Percentiles rank a stretch among this genome's conserved stretches.
Conservation (phyloP, 2,113 vertebrate species). For the Choloepus hoffmanni region DNA sequence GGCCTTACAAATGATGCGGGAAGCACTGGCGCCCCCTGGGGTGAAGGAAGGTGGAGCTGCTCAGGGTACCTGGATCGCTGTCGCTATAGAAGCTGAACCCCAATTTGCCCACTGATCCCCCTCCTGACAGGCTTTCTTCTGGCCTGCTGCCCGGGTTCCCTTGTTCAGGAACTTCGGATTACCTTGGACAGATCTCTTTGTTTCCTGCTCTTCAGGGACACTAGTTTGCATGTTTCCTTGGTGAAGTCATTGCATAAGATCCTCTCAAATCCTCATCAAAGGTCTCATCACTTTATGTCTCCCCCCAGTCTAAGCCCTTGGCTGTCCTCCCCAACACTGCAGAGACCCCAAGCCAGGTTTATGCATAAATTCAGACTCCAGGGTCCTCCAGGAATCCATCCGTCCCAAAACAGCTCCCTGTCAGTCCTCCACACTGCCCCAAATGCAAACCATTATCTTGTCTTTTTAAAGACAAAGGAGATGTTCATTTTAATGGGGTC, state of each 20-base stretch:
- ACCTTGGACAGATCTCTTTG: background rate
- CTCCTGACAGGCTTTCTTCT: background rate
- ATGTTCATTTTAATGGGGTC: background rate
- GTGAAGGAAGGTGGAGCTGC: background rate
- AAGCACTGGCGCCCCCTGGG: background rate
- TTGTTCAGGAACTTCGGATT: background rate
- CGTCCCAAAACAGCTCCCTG: background rate
- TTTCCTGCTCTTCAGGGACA: background rate
- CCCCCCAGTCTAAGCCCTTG: background rate
- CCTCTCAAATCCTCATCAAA: no score
- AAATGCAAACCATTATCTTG: background rate
- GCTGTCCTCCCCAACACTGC: background rate
- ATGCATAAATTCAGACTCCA: background rate
- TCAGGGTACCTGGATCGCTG: background rate
- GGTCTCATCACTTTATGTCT: background rate
- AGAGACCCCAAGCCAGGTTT: background rate
- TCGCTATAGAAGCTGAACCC: background rate
- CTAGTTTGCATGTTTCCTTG: background rate
- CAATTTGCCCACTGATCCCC: no score
- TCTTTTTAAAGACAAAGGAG: background rate
- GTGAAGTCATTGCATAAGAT: background rate
- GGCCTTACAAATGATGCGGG: background rate
- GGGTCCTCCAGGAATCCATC: background rate
- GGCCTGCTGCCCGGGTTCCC: background rate
- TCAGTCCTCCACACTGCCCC: background rate